A percentile compares a stretch with the other conserved stretches of the same genome.
Evolutionary conservation across 2,113 vertebrate species (phyloP).

Genomic region (Chelonoidis abingdonii): DNA sequence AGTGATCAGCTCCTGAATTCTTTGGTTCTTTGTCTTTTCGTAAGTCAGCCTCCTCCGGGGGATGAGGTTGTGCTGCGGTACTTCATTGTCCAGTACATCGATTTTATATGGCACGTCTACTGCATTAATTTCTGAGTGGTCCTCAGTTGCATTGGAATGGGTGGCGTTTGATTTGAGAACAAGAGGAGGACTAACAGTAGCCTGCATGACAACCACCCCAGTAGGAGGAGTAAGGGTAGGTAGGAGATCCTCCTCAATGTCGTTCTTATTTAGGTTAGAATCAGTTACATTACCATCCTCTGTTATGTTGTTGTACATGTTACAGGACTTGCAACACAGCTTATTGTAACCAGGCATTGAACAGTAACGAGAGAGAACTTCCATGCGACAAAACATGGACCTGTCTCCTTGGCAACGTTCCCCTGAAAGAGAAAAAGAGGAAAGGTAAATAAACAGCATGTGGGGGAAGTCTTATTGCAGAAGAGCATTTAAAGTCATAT

Average conservation of each 20-base stretch:
- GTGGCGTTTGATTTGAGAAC: slow-evolving; percentile 15
- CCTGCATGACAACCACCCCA: slow-evolving; percentile 26
- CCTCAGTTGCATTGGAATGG: slow-evolving; percentile 71
- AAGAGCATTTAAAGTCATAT: not conserved
- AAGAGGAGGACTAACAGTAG: slow-evolving; percentile 41
- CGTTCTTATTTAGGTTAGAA: slow-evolving; percentile 53
- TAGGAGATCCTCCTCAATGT: slow-evolving; percentile 66
- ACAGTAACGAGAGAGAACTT: slow-evolving; percentile 91
- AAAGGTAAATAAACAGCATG: slow-evolving; percentile 67
- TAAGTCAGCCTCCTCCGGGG: slow-evolving; percentile 82
- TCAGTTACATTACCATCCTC: slow-evolving; percentile 13
- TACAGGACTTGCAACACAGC: slow-evolving; percentile 95
- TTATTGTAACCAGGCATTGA: slow-evolving; percentile 89
- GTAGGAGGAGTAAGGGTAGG: slow-evolving; percentile 58
- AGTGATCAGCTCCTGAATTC: slow-evolving; percentile 94
- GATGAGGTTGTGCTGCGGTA: slow-evolving; percentile 89
- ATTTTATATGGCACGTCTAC: slow-evolving; percentile 85
- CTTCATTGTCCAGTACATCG: slow-evolving; percentile 77
- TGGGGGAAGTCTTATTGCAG: not conserved
- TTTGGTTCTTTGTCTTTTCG: slow-evolving; percentile 93
- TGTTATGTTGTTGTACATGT: slow-evolving; percentile 65
- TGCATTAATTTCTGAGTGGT: slow-evolving; percentile 86
- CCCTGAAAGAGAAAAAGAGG: slow-evolving; percentile 89
- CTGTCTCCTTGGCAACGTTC: slow-evolving; percentile 92
- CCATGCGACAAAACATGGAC: slow-evolving; percentile 94